Evolutionary conservation across 30 jellyfish, hydroid and myxozoan genomes (phyloP).

Genomic region (Aurelia coerulea): DNA sequence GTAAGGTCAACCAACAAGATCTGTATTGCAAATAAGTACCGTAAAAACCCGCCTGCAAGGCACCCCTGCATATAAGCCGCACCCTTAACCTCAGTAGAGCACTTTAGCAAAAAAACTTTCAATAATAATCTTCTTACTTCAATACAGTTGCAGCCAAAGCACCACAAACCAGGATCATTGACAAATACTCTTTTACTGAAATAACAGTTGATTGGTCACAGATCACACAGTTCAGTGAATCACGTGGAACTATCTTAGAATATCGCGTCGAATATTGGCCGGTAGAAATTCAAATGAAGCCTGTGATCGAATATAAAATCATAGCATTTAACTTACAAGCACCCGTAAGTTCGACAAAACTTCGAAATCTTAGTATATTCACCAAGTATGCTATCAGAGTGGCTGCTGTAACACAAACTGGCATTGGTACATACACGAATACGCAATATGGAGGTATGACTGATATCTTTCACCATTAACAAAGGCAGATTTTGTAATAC

Average conservation of each 20-base stretch:
- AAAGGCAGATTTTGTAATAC: too few relatives aligned
- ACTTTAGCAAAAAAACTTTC: too few relatives aligned
- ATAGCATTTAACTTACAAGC: constrained; percentile 19
- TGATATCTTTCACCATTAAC: neutral
- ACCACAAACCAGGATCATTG: constrained; percentile 27
- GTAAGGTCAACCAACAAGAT: too few relatives aligned
- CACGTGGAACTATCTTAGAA: constrained; percentile 69
- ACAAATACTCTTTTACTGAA: constrained; percentile 48
- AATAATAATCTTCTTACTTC: too few relatives aligned
- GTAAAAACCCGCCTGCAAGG: too few relatives aligned
- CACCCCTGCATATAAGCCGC: too few relatives aligned
- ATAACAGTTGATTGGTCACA: constrained; percentile 51
- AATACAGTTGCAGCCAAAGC: constrained; percentile 47
- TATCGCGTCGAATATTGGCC: constrained; percentile 57
- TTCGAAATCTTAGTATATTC: constrained; percentile 18
- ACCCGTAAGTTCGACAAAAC: constrained; percentile 29
- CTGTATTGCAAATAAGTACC: too few relatives aligned
- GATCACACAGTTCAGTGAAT: constrained; percentile 9
- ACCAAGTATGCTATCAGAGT: constrained; percentile 47
- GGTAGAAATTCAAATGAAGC: constrained; percentile 28
- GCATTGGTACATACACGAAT: constrained; percentile 46
- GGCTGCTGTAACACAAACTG: constrained; percentile 68
- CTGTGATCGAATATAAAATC: neutral
- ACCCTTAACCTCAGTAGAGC: too few relatives aligned
- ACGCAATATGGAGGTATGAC: constrained; percentile 55